These are phyloP conservation scores for Pocillopora meandrina DNA, from an alignment of 92 coral and sea anemone genomes.

Conservation along the genomic window DNA sequence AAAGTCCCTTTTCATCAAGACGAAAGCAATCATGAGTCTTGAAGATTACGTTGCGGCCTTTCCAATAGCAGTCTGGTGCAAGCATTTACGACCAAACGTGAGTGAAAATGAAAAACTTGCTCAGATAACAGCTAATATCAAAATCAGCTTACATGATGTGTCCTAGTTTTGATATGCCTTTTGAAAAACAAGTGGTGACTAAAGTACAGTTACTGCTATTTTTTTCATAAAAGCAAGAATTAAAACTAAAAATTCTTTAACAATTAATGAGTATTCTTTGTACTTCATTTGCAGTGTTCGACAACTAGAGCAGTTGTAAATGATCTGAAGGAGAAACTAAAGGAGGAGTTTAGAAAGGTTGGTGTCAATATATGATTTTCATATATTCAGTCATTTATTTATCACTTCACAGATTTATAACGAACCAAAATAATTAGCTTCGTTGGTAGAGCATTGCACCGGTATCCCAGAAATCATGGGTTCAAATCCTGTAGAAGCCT, in stretches of 20 bases:
- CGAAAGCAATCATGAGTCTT: conserved; percentile 27
- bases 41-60: conserved; percentile 23
- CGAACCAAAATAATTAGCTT: no score
- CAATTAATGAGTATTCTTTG: neutral
- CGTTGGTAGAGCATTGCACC: no score
- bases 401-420: no score
- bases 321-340: conserved; percentile 14
- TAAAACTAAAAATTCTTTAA: no score
- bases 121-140: no score
- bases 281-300: neutral
- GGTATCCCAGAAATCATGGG: no score
- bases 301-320: neutral
- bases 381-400: neutral
- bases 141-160: no score
- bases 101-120: neutral
- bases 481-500: no score
- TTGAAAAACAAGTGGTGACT: no score
- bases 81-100: conserved; percentile 28
- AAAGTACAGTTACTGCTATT: no score
- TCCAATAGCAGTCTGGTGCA: conserved; percentile 30
- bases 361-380: neutral
- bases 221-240: no score
- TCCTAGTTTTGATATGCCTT: no score
- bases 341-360: neutral
- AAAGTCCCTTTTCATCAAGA: conserved; percentile 33